Conservation (phyloP, 2,888 invertebrate genomes). For the Caenorhabditis becei region DNA sequence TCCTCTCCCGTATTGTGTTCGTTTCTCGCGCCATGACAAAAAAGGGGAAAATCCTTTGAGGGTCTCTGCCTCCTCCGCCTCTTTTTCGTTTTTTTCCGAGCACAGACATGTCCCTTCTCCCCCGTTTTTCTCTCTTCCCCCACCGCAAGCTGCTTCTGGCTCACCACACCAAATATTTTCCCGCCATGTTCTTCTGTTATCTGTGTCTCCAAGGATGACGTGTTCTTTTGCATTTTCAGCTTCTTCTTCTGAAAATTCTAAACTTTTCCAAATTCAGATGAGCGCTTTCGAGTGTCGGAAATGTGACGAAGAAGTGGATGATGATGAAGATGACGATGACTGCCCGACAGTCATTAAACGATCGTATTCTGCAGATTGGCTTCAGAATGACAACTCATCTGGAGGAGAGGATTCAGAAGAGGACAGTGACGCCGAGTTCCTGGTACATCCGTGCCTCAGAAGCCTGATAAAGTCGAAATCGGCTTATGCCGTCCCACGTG, state of each 20-base stretch:
- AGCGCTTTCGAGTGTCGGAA: slow-evolving; percentile 53
- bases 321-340: slow-evolving; percentile 45
- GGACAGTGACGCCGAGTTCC: slow-evolving; percentile 63
- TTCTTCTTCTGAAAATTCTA: not conserved
- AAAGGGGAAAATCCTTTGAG: slow-evolving; percentile 14
- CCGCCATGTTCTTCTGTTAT: not conserved
- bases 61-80: not conserved
- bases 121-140: not conserved
- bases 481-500: slow-evolving; percentile 63
- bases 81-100: too few species aligned
- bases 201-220: not conserved
- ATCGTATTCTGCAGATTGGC: slow-evolving; percentile 57
- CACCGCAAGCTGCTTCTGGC: too few species aligned
- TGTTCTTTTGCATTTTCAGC: not conserved
- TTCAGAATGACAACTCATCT: slow-evolving; percentile 39
- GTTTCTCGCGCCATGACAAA: not conserved
- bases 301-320: slow-evolving; percentile 31
- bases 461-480: slow-evolving; percentile 71
- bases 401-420: slow-evolving; percentile 44
- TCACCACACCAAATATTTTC: slow-evolving; percentile 9
- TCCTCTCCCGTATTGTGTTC: slow-evolving; percentile 9
- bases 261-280: slow-evolving; percentile 23
- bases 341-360: slow-evolving; percentile 48
- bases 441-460: slow-evolving; percentile 67
- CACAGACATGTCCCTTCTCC: slow-evolving; percentile 9